Conservation (phyloP, 2,797 vertebrate genomes). For the Staurois parvus region DNA sequence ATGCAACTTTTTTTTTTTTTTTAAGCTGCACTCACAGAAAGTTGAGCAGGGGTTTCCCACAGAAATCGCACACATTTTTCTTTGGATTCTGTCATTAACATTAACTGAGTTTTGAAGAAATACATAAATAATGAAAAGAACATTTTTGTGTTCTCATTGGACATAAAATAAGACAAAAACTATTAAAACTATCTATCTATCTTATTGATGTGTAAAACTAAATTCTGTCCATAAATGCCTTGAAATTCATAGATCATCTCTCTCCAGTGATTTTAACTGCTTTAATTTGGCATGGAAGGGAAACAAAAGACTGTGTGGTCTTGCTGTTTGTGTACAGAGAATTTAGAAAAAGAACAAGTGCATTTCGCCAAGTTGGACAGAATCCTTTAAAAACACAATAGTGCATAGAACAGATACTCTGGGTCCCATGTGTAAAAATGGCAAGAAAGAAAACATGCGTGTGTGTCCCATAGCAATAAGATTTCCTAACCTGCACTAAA, state of each 20-base stretch:
- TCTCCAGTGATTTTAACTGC: background rate
- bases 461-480: too few relatives aligned
- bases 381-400: too few relatives aligned
- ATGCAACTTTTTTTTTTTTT: background rate
- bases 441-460: too few relatives aligned
- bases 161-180: background rate
- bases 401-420: too few relatives aligned
- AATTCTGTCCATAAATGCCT: background rate
- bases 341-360: background rate
- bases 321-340: background rate
- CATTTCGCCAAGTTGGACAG: background rate
- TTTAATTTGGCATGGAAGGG: background rate
- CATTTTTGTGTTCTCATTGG: slow-evolving; percentile 14
- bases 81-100: slow-evolving; percentile 21
- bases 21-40: slow-evolving; percentile 15
- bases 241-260: background rate
- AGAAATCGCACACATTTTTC: slow-evolving; percentile 1
- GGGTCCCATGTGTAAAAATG: too few relatives aligned
- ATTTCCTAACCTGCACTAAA: too few relatives aligned
- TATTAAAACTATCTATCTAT: background rate
- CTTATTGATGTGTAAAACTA: slow-evolving; percentile 12
- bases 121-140: background rate
- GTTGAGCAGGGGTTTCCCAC: slow-evolving; percentile 28
- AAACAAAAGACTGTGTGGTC: slow-evolving; percentile 22
- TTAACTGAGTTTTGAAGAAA: background rate